Base-by-base conservation (phyloP, 2,888 invertebrate species). In the Tenthredo amoena region DNA sequence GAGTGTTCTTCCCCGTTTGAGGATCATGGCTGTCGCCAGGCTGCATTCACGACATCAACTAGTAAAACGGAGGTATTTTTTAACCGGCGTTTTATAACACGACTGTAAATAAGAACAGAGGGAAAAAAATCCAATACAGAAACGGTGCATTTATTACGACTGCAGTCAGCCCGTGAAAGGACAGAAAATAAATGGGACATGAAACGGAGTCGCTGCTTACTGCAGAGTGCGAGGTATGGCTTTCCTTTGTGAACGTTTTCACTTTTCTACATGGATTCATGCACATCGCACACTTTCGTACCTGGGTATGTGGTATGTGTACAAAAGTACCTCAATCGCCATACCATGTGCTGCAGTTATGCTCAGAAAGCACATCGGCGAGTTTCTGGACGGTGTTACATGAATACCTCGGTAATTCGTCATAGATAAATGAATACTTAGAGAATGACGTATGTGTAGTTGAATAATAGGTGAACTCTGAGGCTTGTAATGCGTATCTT, bases 191-290 rank as follows among this genome's bases (percentile, higher is more conserved):
- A 55, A 79, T 37, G 79, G 58, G 55, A 37, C 50, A 79, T 79
- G 79, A 79, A 79, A 79, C 79, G 34, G 31, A 79, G 55, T 79
- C 79, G 79, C 58, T 79, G 50, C 37, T 55, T 79, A 34, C 34
- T 34, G 12, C 79, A 58, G 9, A 55, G 79, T 50, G 55, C 34
- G n/a, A 55, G 58, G 55, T 55, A 47, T 58, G 55, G 34, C 31
- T 55, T 34, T 21, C 50, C 43, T 76, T 47, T 26, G 37, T 55
- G 62, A 62, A 62, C 62, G 26, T 62, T 62, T 55, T 7, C 62
- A 26, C 26, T 62, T 62, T 26, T 62, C 26, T 26, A 62, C 10
- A 10, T 62, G 62, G 62, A 26, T 26, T 26, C 26, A 62, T 26
- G 62, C 10, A 62, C 9, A 71, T 34, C 34, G n/a, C 71, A 37